Evolutionary conservation across 2,113 vertebrate species (phyloP), one percentile per base, ranked within the genome.

Genomic region (Urocitellus parryii): DNA sequence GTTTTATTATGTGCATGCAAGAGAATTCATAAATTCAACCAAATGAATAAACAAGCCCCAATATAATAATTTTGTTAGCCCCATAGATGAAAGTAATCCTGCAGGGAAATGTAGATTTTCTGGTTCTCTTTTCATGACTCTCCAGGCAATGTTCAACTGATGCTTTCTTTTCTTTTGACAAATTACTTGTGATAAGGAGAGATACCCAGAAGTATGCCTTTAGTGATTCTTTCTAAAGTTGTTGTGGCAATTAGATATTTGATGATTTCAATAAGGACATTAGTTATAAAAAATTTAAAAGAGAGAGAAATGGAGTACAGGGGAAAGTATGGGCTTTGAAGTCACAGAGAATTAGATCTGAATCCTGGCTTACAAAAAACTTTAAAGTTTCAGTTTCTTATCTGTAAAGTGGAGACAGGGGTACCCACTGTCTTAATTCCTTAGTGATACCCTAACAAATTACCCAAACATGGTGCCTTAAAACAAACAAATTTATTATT

Each of bases 191-290:
- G 48, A 39, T 61, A 93, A 97, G 65, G 58, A 85, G 73, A 94
- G 68, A 51, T 42, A 78, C 37, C 74, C 79, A 74, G 32, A 87
- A 79, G 58, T 17, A 86, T 14, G 42, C 74, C 81, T 70, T 94
- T 82, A 94, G 73, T 32, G 22, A 68, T 88, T 94, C 61, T 83
- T 95, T 97, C 56, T 90, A 92, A 97, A 90, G 45, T 42, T 90
- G 39, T 78, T 94, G 8, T 73, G 53, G n/a, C 78, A 96, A 67
- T 94, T 96, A 95, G 96, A 94, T 91, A 93, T 94, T 94, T 89
- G 70, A 97, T 93, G 70, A 86, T 83, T 93, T 91, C 79, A 82
- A 39, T 79, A 58, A 91, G 86, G 63, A 58, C 56, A 83, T 93
- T 53, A 48, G 65, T 91, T 94, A 91, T 88, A 74, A 94, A 86